phyloP scores from a whole-genome alignment of 2,797 vertebrate genomes.

The Loris lydekkerianus region DNA sequence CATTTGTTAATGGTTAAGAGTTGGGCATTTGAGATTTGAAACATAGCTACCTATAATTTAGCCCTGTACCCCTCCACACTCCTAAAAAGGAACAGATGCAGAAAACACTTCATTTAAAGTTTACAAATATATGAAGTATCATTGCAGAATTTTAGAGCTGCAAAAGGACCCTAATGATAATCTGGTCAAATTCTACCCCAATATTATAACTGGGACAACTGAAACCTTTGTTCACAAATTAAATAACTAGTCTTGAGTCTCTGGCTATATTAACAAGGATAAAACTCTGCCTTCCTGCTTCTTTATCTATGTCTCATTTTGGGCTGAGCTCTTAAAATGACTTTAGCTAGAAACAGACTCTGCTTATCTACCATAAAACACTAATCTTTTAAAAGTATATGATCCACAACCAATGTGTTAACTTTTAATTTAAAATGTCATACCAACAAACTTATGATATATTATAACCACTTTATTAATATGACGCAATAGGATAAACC shows the following conservation, averaged over 20 bases:
- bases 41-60: background rate
- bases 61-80: background rate
- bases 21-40: background rate
- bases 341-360: constrained; percentile 34
- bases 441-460: constrained; percentile 74
- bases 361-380: background rate
- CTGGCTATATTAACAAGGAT: background rate
- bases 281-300: background rate
- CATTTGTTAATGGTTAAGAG: background rate
- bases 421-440: constrained; percentile 75
- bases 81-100: background rate
- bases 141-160: constrained; percentile 49
- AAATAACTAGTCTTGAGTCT: background rate
- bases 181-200: background rate
- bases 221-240: background rate
- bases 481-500: constrained; percentile 83
- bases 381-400: constrained; percentile 36
- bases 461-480: constrained; percentile 84
- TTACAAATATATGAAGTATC: constrained; percentile 34
- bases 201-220: background rate
- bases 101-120: background rate
- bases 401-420: constrained; percentile 56
- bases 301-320: background rate
- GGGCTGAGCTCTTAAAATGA: constrained; percentile 11
- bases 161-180: background rate